A percentile compares a stretch with the other conserved stretches of the same genome.
phyloP scores from a whole-genome alignment of 2,888 invertebrate species.

The Thymelicus lineola region DNA sequence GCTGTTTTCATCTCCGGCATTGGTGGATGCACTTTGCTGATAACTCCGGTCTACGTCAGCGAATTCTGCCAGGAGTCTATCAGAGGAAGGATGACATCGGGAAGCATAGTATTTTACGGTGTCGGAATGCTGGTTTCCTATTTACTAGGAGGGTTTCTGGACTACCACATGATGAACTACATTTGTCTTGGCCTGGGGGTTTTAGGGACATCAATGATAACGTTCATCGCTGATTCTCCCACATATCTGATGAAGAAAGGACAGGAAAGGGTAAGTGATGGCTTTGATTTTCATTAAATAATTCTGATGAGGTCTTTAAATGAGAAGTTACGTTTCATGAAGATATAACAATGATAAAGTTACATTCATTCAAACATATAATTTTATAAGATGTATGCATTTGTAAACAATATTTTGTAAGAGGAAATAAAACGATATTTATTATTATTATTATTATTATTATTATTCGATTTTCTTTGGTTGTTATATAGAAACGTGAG shows the following conservation, averaged over 20 bases:
- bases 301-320: background rate
- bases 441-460: too few relatives aligned
- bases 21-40: constrained; percentile 55
- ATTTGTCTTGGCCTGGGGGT: constrained; percentile 53
- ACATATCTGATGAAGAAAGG: constrained; percentile 63
- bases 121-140: constrained; percentile 67
- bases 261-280: constrained; percentile 56
- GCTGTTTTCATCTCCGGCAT: constrained; percentile 65
- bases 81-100: constrained; percentile 64
- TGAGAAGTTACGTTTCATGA: too few relatives aligned
- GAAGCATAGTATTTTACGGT: constrained; percentile 58
- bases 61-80: constrained; percentile 70
- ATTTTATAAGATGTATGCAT: too few relatives aligned
- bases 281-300: background rate
- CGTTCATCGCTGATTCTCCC: constrained; percentile 64
- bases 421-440: too few relatives aligned
- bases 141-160: constrained; percentile 60
- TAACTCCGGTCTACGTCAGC: constrained; percentile 61
- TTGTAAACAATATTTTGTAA: too few relatives aligned
- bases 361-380: too few relatives aligned
- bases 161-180: constrained; percentile 61
- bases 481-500: too few relatives aligned
- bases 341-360: too few relatives aligned
- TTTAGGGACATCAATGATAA: constrained; percentile 49
- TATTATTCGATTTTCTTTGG: too few relatives aligned